These are phyloP conservation scores for Tenthredo mesomela DNA, from an alignment of 2,888 invertebrate species.

Conservation along the genomic window DNA sequence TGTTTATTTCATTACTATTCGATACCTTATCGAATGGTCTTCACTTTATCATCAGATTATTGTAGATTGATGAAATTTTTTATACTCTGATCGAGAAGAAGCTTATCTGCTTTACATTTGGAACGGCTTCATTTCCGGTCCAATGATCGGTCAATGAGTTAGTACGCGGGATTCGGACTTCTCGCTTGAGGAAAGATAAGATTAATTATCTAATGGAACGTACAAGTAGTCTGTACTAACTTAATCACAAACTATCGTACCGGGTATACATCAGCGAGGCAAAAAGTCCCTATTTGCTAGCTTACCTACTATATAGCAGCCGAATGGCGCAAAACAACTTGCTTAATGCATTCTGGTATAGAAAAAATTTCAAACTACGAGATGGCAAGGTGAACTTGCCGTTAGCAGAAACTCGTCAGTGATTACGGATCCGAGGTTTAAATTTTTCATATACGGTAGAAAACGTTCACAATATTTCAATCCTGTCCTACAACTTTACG, in stretches of 20 bases:
- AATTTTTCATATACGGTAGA: constrained; percentile 4
- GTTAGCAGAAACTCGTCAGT: constrained; percentile 26
- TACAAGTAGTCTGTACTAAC: constrained; percentile 1
- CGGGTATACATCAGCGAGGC: constrained; percentile 8
- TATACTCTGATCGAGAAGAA: background rate
- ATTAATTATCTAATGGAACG: constrained; percentile 40
- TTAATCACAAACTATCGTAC: constrained; percentile 33
- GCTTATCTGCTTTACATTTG: background rate
- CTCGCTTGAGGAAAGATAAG: constrained; percentile 12
- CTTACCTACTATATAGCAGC: background rate
- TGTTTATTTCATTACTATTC: background rate
- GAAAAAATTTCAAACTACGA: constrained; percentile 20
- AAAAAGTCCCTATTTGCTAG: background rate
- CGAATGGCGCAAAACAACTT: constrained; percentile 26
- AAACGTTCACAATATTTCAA: background rate
- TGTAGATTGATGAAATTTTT: background rate
- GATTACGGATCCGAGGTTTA: constrained; percentile 9
- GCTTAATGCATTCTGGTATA: constrained; percentile 34
- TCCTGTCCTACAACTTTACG: background rate
- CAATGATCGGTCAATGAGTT: constrained; percentile 18
- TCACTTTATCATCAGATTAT: constrained; percentile 17
- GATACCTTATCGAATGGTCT: background rate
- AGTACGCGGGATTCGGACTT: constrained; percentile 5
- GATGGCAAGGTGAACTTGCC: constrained; percentile 15
- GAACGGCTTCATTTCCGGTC: constrained; percentile 30